These are phyloP conservation scores for Rhodinocichla rosea DNA, from an alignment of 2,113 vertebrate species.

Conservation along the genomic window DNA sequence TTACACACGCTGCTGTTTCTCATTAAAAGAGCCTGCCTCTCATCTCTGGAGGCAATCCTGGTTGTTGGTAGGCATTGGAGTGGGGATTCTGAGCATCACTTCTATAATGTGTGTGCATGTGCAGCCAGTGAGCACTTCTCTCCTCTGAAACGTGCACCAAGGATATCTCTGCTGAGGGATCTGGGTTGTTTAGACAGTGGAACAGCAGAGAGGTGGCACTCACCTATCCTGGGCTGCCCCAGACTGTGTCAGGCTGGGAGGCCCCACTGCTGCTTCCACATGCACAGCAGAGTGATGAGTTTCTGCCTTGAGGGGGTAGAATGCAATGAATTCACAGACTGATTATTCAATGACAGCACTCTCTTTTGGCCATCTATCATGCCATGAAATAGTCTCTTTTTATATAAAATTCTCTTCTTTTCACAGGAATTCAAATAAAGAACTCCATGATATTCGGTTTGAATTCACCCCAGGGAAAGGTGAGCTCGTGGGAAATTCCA, in stretches of 20 bases:
- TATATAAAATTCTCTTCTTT: not conserved
- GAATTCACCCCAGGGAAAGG: conserved; percentile 98
- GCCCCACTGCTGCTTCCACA: not conserved
- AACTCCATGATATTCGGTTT: conserved; percentile 97
- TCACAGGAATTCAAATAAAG: conserved; percentile 94
- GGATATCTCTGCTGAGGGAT: not conserved
- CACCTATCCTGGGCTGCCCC: fast-evolving
- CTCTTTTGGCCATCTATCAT: not conserved
- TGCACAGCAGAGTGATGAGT: not conserved
- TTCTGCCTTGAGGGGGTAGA: not conserved
- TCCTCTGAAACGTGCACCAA: not conserved
- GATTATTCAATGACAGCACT: not conserved
- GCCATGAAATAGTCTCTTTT: not conserved
- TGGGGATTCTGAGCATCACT: not conserved
- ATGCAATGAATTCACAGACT: not conserved
- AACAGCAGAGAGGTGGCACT: not conserved
- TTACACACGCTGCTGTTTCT: not conserved
- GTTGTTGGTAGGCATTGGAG: not conserved
- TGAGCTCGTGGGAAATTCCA: conserved; percentile 49
- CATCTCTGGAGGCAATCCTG: not conserved
- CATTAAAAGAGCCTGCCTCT: not conserved
- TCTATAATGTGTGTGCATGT: not conserved
- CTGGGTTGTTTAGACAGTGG: not conserved
- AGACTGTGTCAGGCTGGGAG: not conserved
- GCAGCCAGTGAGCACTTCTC: not conserved